Evolutionary conservation across 2,797 vertebrate species (phyloP).

Genomic region (Melanotaenia pygmaea): DNA sequence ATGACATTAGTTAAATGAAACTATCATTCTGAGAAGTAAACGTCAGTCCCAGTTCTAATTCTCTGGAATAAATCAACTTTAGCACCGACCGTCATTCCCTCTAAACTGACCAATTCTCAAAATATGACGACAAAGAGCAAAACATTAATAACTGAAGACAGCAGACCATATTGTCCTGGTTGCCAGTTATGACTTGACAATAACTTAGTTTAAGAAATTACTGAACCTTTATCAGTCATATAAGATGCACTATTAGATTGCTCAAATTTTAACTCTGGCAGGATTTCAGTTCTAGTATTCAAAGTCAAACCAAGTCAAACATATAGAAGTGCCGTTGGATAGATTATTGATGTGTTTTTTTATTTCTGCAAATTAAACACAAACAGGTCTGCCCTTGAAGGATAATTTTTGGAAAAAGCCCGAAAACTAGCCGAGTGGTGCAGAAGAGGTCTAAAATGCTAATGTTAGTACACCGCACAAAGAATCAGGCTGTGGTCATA

Average conservation of each 20-base stretch:
- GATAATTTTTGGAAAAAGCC: neutral
- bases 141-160: neutral
- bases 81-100: neutral
- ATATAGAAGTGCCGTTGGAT: too few species aligned
- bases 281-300: too few species aligned
- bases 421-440: neutral
- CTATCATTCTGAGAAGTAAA: too few species aligned
- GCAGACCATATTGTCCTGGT: neutral
- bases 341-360: too few species aligned
- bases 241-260: neutral
- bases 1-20: neutral
- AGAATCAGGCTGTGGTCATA: neutral
- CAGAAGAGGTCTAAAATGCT: neutral
- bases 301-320: too few species aligned
- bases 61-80: neutral
- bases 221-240: neutral
- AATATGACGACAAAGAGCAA: neutral
- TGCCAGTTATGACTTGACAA: neutral
- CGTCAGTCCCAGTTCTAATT: neutral
- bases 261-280: too few species aligned
- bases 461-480: neutral
- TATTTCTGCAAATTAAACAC: too few species aligned
- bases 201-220: neutral
- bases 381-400: too few species aligned
- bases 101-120: neutral